Evolutionary conservation across 2,113 vertebrate genomes (phyloP), one percentile per base, ranked within the genome.

Genomic region (Machaerirhynchus nigripectus): DNA sequence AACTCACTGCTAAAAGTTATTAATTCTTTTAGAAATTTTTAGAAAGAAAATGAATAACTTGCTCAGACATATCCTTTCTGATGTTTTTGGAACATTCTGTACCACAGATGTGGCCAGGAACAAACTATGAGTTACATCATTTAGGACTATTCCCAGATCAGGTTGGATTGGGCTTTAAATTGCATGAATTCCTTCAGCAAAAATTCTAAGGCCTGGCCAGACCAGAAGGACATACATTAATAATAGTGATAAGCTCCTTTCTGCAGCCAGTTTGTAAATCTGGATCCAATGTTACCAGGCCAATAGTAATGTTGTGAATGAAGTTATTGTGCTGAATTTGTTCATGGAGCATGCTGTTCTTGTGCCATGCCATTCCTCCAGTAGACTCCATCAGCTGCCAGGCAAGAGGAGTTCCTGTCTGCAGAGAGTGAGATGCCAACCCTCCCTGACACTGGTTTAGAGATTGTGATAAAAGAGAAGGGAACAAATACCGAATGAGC

Each of bases 11-110:
- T 90, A 88, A 63, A 89, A 95, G 71, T 94, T 96, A 86, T 77
- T 86, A 92, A 80, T 94, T 88, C 8, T 90, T 91, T 59, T n/a
- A 80, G 35, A 90, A 82, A 67, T 67, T 95, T 91, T 80, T 80
- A 94, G 71, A 84, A 60, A 91, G 74, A 92, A 93, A 88, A 93
- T 91, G 0, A 87, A 44, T 56, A 84, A 91, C 92, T 77, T 93
- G 93, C 68, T 96, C 79, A 95, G 87, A 79, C 94, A 83, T 47
- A 91, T 96, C 91, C 67, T 91, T 94, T 93, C 84, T 82, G 68
- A 86, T 90, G 92, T 70, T 80, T 94, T 86, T 90, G 90, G 88
- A 92, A 94, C 67, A 50, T 74, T 81, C 71, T 75, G 56, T 93
- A 83, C 44, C 85, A 80, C 85, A 95, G 79, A 95, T 94, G 75